A percentile compares a stretch with the other conserved stretches of the same genome.
Evolutionary conservation across 1,140 invertebrate species (phyloP).

Genomic region (Drosophila ogumai): DNA sequence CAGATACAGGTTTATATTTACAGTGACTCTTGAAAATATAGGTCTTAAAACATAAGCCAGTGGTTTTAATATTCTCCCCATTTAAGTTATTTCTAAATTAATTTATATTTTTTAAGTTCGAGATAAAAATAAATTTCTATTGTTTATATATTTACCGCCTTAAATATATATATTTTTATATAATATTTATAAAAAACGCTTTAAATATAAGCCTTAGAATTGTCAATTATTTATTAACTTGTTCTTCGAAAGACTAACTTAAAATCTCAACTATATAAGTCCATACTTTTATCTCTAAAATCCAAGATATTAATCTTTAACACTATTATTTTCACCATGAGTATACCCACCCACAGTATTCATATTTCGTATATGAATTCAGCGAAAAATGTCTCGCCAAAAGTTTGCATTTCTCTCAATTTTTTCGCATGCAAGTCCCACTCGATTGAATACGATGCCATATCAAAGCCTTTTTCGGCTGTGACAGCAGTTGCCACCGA

Average conservation of each 20-base stretch:
- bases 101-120: too few relatives aligned
- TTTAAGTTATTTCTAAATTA: too few relatives aligned
- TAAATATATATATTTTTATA: too few relatives aligned
- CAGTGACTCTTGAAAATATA: not conserved
- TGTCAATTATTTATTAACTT: too few relatives aligned
- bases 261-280: not conserved
- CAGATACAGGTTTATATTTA: not conserved
- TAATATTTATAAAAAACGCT: too few relatives aligned
- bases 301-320: not conserved
- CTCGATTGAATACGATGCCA: conserved; percentile 45
- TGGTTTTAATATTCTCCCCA: too few relatives aligned
- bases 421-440: conserved; percentile 49
- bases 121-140: too few relatives aligned
- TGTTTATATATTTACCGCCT: too few relatives aligned
- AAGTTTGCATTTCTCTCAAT: conserved; percentile 50
- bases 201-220: too few relatives aligned
- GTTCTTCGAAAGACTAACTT: not conserved
- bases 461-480: conserved; percentile 41
- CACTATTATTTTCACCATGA: not conserved
- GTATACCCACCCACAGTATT: conserved; percentile 1
- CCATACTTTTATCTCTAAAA: not conserved
- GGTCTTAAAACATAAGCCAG: too few relatives aligned
- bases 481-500: conserved; percentile 33
- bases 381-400: conserved; percentile 62
- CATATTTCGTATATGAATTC: conserved; percentile 37